Evolutionary conservation across 2,797 vertebrate genomes (phyloP), one percentile per base, ranked within the genome.

Genomic region (Coreius guichenoti): DNA sequence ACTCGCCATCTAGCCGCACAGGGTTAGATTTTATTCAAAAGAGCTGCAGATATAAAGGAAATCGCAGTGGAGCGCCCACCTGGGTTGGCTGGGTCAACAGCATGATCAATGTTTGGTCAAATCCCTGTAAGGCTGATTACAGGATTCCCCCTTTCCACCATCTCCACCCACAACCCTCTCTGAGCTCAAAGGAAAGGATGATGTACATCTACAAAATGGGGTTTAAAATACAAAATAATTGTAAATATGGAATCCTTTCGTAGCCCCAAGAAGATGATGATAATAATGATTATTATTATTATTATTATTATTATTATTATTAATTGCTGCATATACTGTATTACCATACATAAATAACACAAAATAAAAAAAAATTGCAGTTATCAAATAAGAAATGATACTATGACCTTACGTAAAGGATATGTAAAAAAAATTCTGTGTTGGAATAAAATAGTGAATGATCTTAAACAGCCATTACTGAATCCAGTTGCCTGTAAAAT

Each of bases 41-140:
- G 47, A 67, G 78, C 65, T 74, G 67, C 70, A 78, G 81, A 36
- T 86, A 51, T n/a, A 31, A 86, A 70, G 54, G 70, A 76, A 47
- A 84, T 76, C 84, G 58, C 81, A 81, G 43, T 80, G 29, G 83
- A 65, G 54, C 73, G 80, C 77, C 79, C 79, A 76, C 68, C 72
- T 78, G 87, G 75, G 54, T 68, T 73, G 83, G 54, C 67, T 82
- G 69, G 76, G 58, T 86, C 81, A 83, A 69, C 72, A 85, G 65
- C 45, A 58, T 76, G 69, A 86, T 80, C 84, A 43, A 69, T 86
- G 75, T 80, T 86, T 68, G 73, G 69, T 79, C 33, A 77, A 77
- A 77, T 67, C 83, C 68, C 45, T 63, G 56, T 61, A 81, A 58
- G 51, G 54, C 78, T 81, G 79, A 75, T 80, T 83, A 69, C 83